These are phyloP conservation scores for Diplazon laetatorius DNA, from an alignment of 2,888 invertebrate genomes.

Conservation along the genomic window DNA sequence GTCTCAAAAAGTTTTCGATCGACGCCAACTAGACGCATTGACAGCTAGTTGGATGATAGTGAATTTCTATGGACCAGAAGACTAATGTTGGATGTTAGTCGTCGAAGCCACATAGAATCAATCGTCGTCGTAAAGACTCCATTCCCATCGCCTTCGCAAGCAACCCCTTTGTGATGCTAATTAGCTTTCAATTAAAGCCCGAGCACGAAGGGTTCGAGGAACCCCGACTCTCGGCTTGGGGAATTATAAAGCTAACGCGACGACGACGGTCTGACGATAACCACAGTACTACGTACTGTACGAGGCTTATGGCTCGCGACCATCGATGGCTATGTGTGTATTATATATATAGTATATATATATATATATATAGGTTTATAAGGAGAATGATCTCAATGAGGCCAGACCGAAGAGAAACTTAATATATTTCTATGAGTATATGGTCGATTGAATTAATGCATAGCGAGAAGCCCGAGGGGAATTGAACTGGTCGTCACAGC, in stretches of 20 bases:
- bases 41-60: too few species aligned
- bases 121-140: conserved; percentile 63
- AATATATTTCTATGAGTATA: conserved; percentile 46
- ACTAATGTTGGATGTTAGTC: conserved; percentile 7
- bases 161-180: conserved; percentile 77
- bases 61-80: background rate
- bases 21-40: too few species aligned
- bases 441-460: conserved; percentile 48
- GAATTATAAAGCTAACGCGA: conserved; percentile 64
- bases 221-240: conserved; percentile 52
- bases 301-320: background rate
- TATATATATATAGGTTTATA: too few species aligned
- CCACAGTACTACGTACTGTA: background rate
- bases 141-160: conserved; percentile 53
- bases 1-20: too few species aligned
- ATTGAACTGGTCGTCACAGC: conserved; percentile 29
- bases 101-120: conserved; percentile 64
- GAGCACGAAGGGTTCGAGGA: conserved; percentile 59
- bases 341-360: too few species aligned
- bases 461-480: conserved; percentile 18
- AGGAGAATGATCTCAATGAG: conserved; percentile 46
- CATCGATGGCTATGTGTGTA: background rate
- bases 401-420: conserved; percentile 42
- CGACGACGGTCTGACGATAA: background rate
- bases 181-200: conserved; percentile 77